phyloP scores from a whole-genome alignment of 2,888 invertebrate species.

The Priocnemis perturbator region DNA sequence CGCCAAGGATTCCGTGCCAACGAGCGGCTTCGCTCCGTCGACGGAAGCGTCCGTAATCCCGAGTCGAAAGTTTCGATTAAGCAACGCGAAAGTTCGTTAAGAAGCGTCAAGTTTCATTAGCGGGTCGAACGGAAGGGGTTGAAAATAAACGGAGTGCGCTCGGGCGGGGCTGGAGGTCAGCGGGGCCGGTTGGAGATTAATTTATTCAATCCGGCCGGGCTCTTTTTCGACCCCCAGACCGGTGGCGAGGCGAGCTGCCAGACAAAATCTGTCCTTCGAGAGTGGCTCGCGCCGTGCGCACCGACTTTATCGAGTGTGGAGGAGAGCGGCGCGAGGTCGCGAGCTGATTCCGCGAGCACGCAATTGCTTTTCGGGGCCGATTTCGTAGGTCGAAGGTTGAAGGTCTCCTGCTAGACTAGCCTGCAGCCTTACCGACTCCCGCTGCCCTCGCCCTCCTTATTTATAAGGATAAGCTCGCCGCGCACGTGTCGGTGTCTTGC shows the following conservation, averaged over 20 bases:
- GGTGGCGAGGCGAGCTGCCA: conserved; percentile 9
- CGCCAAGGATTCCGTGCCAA: too few species aligned
- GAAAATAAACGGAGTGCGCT: not conserved
- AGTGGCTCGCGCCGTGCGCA: not conserved
- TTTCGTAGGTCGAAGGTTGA: conserved; percentile 60
- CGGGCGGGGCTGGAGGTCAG: conserved; percentile 5
- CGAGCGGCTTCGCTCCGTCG: too few species aligned
- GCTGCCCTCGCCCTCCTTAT: conserved; percentile 33
- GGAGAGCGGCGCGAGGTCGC: conserved; percentile 39
- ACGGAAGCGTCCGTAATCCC: not conserved
- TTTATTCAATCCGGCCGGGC: conserved; percentile 33
- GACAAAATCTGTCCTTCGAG: conserved; percentile 56
- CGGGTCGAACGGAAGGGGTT: not conserved
- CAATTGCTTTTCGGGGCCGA: conserved; percentile 51
- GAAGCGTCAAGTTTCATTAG: too few species aligned
- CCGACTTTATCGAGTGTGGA: not conserved
- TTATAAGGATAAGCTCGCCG: conserved; percentile 17
- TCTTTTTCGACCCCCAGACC: conserved; percentile 13
- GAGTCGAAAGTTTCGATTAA: not conserved
- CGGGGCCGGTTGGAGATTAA: conserved; percentile 31
- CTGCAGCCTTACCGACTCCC: conserved; percentile 24
- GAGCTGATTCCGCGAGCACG: conserved; percentile 46
- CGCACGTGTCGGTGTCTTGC: conserved; percentile 10
- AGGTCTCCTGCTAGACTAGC: conserved; percentile 42
- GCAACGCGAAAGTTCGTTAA: too few species aligned